Base-by-base conservation (phyloP, 2,888 invertebrate species). In the Platynereis dumerilii region DNA sequence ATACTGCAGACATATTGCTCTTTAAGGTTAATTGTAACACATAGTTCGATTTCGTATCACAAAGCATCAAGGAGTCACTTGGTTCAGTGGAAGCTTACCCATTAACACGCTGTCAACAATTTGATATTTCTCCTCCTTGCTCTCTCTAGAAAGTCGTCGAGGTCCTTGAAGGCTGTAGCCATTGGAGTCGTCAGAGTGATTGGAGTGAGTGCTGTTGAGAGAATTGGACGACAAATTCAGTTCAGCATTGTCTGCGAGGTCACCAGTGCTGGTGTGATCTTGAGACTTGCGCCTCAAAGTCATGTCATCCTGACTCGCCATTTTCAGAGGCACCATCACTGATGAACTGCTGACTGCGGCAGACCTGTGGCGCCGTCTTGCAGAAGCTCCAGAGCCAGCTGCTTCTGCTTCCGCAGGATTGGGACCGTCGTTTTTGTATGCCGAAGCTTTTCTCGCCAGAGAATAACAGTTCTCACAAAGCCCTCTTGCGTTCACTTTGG, bases 381-480 rank as follows among this genome's bases (percentile, higher is more conserved):
- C 26, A 1, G 61, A 39, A 1, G 26, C 34, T 10, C 42, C 42
- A 1, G 61, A 39, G 1, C 34, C 34, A 5, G 39, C 24, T 1
- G 61, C 28, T 15, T 61, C 29, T 53, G 39, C 34, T 10, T 60
- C 34, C 20, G 64, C 20, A n/a, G 56, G 44, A 2, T 53, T 2
- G 3, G 34, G 26, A 5, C 54, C 22, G 22, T 60, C 54, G 1
- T 22, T 26, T n/a, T 48, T 64, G 17, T 34, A 24, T 1, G 26
- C 24, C 22, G 70, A 64, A 2, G 57, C 57, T 17, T 27, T 17
- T 15, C 66, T 27, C 10, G 70, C 68, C 89, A 90, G 29, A 87
- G 84, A 26, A 79, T 88, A 88, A 78, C 93, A 96, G 83, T 92
- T 91, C 78, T 95, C 95, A 83, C 96, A 96, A 10, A 96, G 87